Evolutionary conservation across 2,113 vertebrate species (phyloP).

Genomic region (Macrotus californicus): DNA sequence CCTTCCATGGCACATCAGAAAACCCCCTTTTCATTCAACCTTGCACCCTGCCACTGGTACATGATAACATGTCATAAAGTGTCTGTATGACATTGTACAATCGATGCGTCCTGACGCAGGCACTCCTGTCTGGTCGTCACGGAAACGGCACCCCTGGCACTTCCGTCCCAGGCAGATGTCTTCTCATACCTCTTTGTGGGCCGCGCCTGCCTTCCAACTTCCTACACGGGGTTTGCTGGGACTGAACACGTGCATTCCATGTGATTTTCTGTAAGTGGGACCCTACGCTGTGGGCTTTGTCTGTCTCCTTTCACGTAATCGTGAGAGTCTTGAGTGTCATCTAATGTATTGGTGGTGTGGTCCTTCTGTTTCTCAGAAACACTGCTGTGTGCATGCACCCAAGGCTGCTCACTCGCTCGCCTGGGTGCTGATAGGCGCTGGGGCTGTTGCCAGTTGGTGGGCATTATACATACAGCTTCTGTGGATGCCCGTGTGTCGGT

Average conservation of each 20-base stretch:
- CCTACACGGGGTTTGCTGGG: neutral
- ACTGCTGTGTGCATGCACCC: neutral
- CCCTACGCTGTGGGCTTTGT: neutral
- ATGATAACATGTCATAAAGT: neutral
- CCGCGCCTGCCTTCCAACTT: neutral
- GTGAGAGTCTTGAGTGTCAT: neutral
- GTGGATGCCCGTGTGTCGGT: neutral
- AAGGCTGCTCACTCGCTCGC: neutral
- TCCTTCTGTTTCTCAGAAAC: neutral
- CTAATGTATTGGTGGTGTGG: neutral
- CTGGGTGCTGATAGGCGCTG: no score
- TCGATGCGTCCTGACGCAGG: no score
- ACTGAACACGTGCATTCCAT: no score
- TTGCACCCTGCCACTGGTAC: fast-evolving
- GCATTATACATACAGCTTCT: neutral
- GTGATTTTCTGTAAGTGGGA: neutral
- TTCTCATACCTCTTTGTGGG: fast-evolving
- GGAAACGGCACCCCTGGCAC: no score
- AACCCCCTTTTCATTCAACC: neutral
- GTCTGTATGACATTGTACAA: fast-evolving
- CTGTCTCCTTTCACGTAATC: neutral
- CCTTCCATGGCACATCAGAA: neutral
- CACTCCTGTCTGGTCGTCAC: fast-evolving
- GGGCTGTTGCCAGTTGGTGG: neutral
- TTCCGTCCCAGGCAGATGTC: fast-evolving